Evolutionary conservation across 2,888 invertebrate genomes (phyloP), one percentile per base, ranked within the genome.

Genomic region (Rhorus exstirpatorius): DNA sequence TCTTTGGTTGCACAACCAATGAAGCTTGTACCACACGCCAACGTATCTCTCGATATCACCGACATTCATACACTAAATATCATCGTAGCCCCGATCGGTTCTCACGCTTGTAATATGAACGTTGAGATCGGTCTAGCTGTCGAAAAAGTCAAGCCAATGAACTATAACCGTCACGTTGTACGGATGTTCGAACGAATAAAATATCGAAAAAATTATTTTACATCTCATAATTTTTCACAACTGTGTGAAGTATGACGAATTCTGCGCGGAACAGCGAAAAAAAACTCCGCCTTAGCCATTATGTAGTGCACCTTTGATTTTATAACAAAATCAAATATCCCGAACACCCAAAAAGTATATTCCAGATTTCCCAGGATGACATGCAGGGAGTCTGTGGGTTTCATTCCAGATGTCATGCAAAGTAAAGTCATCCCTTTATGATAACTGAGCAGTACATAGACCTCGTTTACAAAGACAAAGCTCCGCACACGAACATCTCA

Each of bases 1-100:
- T 67, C 63, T 38, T 53, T 68, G 38, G 49, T 10, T 53, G 53
- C 46, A 24, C 7, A 41, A 31, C 55, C 31, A 35, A n/a, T 65
- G 12, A 74, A 53, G 8, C 21, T 53, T 19, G 51, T 26, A 49
- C 21, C 1, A 17, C 19, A 8, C 31, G 26, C 10, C 31, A 12
- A 19, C 31, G 21, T n/a, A 26, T 74, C 53, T 7, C 1, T 65
- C 35, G 19, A n/a, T 8, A 8, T 44, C n/a, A 10, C 46, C 26
- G 35, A n/a, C 19, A 7, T 53, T 53, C 3, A 26, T 38, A 12
- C 24, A 7, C 19, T 24, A 21, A 46, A 24, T 19, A 4, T 24
- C 63, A 24, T n/a, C 35, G 6, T 3, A 58, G n/a, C 35, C 35
- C 24, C 14, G 12, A 1, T 7, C 7, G 4, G 8, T 17, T 31